Base-by-base conservation (phyloP, 2,797 vertebrate genomes). In the Coreius guichenoti region DNA sequence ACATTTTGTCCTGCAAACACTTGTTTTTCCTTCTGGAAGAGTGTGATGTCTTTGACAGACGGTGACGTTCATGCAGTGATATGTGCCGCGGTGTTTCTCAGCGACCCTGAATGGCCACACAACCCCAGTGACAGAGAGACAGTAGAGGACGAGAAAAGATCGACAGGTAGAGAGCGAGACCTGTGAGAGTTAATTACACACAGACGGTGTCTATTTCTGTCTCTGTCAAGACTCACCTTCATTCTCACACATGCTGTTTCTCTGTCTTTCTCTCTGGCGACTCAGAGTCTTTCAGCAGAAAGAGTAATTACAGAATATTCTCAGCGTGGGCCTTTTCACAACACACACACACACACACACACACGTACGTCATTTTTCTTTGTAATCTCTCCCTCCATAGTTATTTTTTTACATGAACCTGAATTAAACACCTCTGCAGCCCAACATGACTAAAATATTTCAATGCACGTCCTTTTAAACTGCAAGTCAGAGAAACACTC, bases 161-260 rank as follows among this genome's bases (percentile, higher is more conserved):
- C 13, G 21, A 74, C 39, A 74, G 73, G 17, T 7, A 75, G 49
- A 65, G 80, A 56, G 65, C 14, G 21, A 39, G 67, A 81, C 21
- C 61, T 36, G 33, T 5, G 51, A 82, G 68, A 36, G 80, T 70
- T 39, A 82, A 45, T 56, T 26, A 73, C 21, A 26, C 21, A 43
- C 54, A 39, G n/a, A 43, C 33, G 0, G 17, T 16, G 61, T 67
- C 77, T 49, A 67, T 80, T 49, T 80, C 11, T 0, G 39, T 80
- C 29, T 81, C 47, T 19, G 31, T 69, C 79, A 81, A 21, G 8
- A 54, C 29, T 54, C 79, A 81, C 79, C 79, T 69, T 54, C 45
- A 39, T 51, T 54, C 79, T 68, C 79, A n/a, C 79, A 51, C 79
- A 68, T 36, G 7, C 43, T 3, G 61, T 33, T 68, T 33, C 11